Base-by-base conservation (phyloP, 1,140 invertebrate genomes). In the Neomicropteryx cornuta region DNA sequence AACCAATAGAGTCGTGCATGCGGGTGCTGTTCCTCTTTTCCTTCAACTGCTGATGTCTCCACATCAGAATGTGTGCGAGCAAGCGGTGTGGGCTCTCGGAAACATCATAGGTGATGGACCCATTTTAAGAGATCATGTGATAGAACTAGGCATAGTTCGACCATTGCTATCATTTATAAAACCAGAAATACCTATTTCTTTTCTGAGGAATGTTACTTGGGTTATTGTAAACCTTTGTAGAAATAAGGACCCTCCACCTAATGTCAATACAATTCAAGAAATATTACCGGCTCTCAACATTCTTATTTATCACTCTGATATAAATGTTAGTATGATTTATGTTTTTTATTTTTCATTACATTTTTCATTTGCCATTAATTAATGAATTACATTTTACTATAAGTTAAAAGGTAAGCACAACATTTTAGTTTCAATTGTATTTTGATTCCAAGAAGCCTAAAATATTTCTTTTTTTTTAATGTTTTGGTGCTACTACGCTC, bases 21-120 rank as follows among this genome's bases (percentile, higher is more conserved):
- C 89, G 30, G 87, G 93, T 50, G 95, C 96, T 38, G 94, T 98
- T 29, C 94, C 95, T 36, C 73, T 90, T 31, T 99, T 99, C 66
- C 68, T 99, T 32, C 76, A 87, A 53, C 71, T 99, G 34, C 71
- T 99, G 14, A 72, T 79, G 57, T 98, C 94, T 20, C 79, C 80
- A 34, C 91, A 96, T 65, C 89, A 93, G 52, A 98, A 96, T 71
- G 95, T 99, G 10, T 97, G 94, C 59, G 96, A 99, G 69, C 96
- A 99, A 65, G 91, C 95, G 29, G 94, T 98, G 1, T 99, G 95
- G 95, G 95, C 95, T 19, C 71, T 99, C 55, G 94, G 90, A 47
- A 92, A 92, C 65, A 90, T 92, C 44, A 91, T 91, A 58, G 91
- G 92, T 50, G 92, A 97, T 66, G 92, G 92, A 5, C 88, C 92